A percentile compares a stretch with the other conserved stretches of the same genome.
Conservation (phyloP, 2,113 vertebrate species). For the Perccottus glenii region DNA sequence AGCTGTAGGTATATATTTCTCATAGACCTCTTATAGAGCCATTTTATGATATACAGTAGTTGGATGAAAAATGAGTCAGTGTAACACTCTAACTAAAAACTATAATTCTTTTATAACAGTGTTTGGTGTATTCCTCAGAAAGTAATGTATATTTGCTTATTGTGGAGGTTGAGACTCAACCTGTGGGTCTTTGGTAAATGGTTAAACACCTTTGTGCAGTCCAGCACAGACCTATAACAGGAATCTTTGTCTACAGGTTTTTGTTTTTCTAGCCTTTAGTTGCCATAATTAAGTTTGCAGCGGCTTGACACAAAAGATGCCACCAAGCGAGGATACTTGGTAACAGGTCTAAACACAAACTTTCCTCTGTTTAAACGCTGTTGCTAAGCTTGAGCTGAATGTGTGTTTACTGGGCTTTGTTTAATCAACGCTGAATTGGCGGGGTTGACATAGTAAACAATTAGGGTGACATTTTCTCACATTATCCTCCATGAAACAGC, state of each 20-base stretch:
- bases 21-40: too few species aligned
- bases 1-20: too few species aligned
- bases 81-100: too few species aligned
- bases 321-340: slow-evolving; percentile 48
- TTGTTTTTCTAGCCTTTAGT: slow-evolving; percentile 27
- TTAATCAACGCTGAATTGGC: slow-evolving; percentile 65
- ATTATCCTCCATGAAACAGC: slow-evolving; percentile 72
- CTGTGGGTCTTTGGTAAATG: slow-evolving; percentile 52
- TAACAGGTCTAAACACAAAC: slow-evolving; percentile 50
- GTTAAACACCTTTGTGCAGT: slow-evolving; percentile 26
- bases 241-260: slow-evolving; percentile 50
- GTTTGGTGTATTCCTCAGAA: too few species aligned
- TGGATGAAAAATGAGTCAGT: too few species aligned
- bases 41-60: too few species aligned
- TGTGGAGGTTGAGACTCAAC: slow-evolving; percentile 1
- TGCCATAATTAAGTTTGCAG: slow-evolving; percentile 51
- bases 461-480: slow-evolving; percentile 70
- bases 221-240: slow-evolving; percentile 16
- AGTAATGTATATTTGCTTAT: too few species aligned
- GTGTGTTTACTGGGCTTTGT: slow-evolving; percentile 66
- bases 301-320: slow-evolving; percentile 47
- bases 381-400: slow-evolving; percentile 49
- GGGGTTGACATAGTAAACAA: slow-evolving; percentile 64
- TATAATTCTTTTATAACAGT: too few species aligned
- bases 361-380: slow-evolving; percentile 51